Evolutionary conservation across 2,888 invertebrate genomes (phyloP), one percentile per base, ranked within the genome.

Genomic region (Entomobrya multifasciata): DNA sequence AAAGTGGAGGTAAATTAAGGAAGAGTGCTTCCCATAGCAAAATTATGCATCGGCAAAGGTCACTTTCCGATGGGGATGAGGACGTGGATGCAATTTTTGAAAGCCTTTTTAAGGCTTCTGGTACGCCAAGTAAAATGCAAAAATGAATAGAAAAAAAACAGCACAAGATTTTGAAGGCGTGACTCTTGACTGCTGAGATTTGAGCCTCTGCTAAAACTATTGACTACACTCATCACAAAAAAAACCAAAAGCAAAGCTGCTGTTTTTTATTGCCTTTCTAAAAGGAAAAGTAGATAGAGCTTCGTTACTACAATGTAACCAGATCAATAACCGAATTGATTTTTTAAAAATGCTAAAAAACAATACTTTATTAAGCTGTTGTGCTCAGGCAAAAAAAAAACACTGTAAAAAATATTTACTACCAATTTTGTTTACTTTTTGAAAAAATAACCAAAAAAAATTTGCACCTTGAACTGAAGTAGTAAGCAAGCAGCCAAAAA

Each of bases 81-180:
- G 95, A 94, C 93, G 96, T 97, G 88, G 97, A 97, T 92, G 95
- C 95, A 93, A 96, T 96, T 91, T 97, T 97, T 94, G 97, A 97
- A 92, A 95, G 96, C 93, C 94, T 97, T 91, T 96, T 97, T 94
- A 93, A 93, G 89, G 93, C 93, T 90, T 92, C 93, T 41, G 93
- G 90, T 91, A 90, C 86, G 77, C 41, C 57, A 77, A 72, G 70
- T 72, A 72, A 47, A 72, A 49, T 30, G 22, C 65, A 70, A 44
- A 70, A 30, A 8, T 20, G 11, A 72, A 72, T 22, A 47, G 25
- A 22, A 25, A 41, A 67, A 67, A 74, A 74, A 55, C 30, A 52
- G 47, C 30, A 47, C 47, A 47, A 70, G 70, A 70, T 49, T 15
- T 15, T 49, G n/a, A 15, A 49, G n/a, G 70, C 70, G 70, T 70